A percentile compares a stretch with the other conserved stretches of the same genome.
phyloP scores from a whole-genome alignment of 2,797 vertebrate genomes.

The Darevskia mixta region DNA sequence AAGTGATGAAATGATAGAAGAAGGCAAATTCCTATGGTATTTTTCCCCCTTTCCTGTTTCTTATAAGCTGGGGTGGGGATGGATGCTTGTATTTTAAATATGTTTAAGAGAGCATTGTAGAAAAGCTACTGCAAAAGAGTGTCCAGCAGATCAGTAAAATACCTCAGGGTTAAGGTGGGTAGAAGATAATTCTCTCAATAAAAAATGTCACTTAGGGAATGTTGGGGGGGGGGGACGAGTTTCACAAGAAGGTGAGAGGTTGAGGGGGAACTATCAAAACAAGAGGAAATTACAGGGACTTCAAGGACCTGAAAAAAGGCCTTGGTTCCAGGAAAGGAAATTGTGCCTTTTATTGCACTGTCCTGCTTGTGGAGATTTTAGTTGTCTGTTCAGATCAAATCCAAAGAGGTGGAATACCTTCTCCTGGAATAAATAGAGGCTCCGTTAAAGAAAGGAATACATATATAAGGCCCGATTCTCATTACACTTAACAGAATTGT shows the following conservation, averaged over 20 bases:
- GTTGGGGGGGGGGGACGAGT: slow-evolving; percentile 14
- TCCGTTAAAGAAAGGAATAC: background rate
- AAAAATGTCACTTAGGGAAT: slow-evolving; percentile 38
- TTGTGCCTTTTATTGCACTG: slow-evolving; percentile 38
- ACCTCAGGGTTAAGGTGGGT: slow-evolving; percentile 22
- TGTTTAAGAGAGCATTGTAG: slow-evolving; percentile 60
- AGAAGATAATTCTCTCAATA: slow-evolving; percentile 25
- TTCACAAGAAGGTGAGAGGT: slow-evolving; percentile 44
- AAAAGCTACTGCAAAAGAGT: slow-evolving; percentile 66
- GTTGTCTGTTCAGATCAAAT: slow-evolving; percentile 41
- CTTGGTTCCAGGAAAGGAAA: slow-evolving; percentile 36
- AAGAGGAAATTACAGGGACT: background rate
- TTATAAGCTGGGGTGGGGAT: background rate
- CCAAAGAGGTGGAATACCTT: background rate
- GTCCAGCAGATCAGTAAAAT: slow-evolving; percentile 51
- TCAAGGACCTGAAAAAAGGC: background rate
- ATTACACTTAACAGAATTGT: rapidly evolving
- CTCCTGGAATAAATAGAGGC: rapidly evolving
- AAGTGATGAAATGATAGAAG: background rate
- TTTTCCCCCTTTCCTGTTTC: slow-evolving; percentile 51
- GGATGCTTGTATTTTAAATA: slow-evolving; percentile 63
- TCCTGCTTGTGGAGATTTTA: slow-evolving; percentile 48
- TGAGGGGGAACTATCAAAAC: slow-evolving; percentile 9
- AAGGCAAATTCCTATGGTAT: background rate
- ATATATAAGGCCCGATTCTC: slow-evolving; percentile 4